Evolutionary conservation across 2,888 invertebrate species (phyloP), one percentile per base, ranked within the genome.

Genomic region (Crepidodera aurea): DNA sequence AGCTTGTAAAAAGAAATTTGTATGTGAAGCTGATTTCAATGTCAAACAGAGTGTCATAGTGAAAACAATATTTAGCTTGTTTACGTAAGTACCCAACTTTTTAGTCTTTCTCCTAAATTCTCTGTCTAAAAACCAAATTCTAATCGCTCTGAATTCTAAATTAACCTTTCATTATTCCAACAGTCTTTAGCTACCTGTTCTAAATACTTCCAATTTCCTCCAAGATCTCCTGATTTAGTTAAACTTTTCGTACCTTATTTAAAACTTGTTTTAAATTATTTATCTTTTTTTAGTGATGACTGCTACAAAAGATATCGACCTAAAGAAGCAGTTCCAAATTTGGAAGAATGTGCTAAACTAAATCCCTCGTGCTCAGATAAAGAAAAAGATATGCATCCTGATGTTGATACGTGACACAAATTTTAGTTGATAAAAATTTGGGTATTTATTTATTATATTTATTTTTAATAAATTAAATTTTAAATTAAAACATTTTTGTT

Each of bases 21-120:
- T 84, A 6, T 85, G 85, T 62, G 83, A 84, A 77, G 81, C 83
- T 71, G 82, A 84, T 66, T 82, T 81, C 65, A 80, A 78, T 22
- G 79, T 83, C 1, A 79, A 79, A 60, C 64, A 72, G 6, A 82
- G 79, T 74, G 76, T 62, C 8, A 25, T 79, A 39, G 60, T 79
- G 18, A 65, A 60, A 29, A 62, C 51, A 13, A 70, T 65, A 15
- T 62, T 74, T 12, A 51, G 71, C 18, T 32, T 75, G n/a, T 67
- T 75, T 39, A 74, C 74, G 75, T 75, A 64, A 67, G 29, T 50
- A 25, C 3, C 25, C 25, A 25, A 25, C 3, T 5, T 25, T 5
- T 15, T n/a, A 29, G 25, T 8, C 19, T 10, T 34, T 16, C 18
- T n/a, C n/a, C n/a, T n/a, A n/a, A n/a, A n/a, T n/a, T n/a, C n/a